These are phyloP conservation scores for Loxodonta africana DNA, from an alignment of 2,113 vertebrate genomes.

Conservation along the genomic window DNA sequence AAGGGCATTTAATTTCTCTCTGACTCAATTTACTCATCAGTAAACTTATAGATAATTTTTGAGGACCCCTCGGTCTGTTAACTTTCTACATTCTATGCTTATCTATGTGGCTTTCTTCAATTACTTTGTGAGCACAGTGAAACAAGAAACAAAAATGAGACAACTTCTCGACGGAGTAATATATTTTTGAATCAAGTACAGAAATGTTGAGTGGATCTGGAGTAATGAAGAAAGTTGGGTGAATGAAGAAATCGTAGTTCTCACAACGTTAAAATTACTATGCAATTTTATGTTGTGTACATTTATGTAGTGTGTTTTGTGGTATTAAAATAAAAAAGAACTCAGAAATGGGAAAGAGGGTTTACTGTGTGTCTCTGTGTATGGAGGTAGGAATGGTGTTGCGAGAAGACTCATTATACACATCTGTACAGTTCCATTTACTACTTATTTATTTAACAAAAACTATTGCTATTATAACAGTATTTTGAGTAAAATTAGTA, in stretches of 20 bases:
- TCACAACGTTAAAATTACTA: not conserved
- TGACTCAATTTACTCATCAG: not conserved
- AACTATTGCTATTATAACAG: not conserved
- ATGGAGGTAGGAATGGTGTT: not conserved
- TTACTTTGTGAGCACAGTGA: not conserved
- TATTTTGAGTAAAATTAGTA: conserved; percentile 1
- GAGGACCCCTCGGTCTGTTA: not conserved
- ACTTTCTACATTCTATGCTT: not conserved
- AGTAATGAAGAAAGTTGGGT: not conserved
- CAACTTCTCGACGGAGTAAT: not conserved
- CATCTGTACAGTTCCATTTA: not conserved
- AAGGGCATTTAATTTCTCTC: not conserved
- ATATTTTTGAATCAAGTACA: not conserved
- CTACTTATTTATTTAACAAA: not conserved
- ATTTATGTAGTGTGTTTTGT: not conserved
- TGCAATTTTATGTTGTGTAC: not conserved
- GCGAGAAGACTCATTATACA: not conserved
- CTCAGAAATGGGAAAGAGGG: not conserved
- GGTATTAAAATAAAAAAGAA: not conserved
- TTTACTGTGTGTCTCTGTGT: not conserved
- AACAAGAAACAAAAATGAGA: not conserved
- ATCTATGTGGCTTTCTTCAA: not conserved
- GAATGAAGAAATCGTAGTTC: not conserved
- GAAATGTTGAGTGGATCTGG: not conserved
- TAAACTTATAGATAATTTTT: not conserved